phyloP scores from a whole-genome alignment of 1,140 invertebrate genomes.

The Formica exsecta region DNA sequence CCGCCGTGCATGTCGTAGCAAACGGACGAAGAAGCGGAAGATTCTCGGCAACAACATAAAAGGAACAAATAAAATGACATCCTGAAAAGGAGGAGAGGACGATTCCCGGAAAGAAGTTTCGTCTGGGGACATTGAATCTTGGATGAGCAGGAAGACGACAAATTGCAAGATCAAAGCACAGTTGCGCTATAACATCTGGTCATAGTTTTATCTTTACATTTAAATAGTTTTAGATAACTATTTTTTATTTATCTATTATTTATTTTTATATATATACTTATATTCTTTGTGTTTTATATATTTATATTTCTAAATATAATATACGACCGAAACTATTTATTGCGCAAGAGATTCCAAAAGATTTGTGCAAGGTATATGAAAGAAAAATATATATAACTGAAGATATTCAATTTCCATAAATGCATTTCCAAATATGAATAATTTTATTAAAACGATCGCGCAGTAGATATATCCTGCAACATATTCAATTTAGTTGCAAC shows the following conservation, averaged over 20 bases:
- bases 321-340: neutral
- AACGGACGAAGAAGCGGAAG: slow-evolving; percentile 46
- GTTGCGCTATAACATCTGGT: slow-evolving; percentile 6
- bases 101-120: slow-evolving; percentile 33
- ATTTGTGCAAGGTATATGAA: neutral
- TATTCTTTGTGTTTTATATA: neutral
- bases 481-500: neutral
- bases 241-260: too few species aligned
- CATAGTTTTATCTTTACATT: slow-evolving; percentile 17
- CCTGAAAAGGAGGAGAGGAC: slow-evolving; percentile 26
- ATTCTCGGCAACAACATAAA: slow-evolving; percentile 52
- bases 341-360: neutral
- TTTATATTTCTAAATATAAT: slow-evolving; percentile 5
- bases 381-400: neutral
- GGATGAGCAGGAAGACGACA: slow-evolving; percentile 68
- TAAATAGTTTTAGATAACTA: neutral
- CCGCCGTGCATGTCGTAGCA: slow-evolving; percentile 42
- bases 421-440: neutral
- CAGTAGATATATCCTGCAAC: neutral
- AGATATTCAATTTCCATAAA: neutral
- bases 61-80: slow-evolving; percentile 68
- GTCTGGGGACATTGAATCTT: slow-evolving; percentile 68
- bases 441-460: neutral
- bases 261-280: neutral
- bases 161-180: slow-evolving; percentile 74